Evolutionary conservation across 2,888 invertebrate genomes (phyloP), one percentile per base, ranked within the genome.

Genomic region (Morpho deidamia): DNA sequence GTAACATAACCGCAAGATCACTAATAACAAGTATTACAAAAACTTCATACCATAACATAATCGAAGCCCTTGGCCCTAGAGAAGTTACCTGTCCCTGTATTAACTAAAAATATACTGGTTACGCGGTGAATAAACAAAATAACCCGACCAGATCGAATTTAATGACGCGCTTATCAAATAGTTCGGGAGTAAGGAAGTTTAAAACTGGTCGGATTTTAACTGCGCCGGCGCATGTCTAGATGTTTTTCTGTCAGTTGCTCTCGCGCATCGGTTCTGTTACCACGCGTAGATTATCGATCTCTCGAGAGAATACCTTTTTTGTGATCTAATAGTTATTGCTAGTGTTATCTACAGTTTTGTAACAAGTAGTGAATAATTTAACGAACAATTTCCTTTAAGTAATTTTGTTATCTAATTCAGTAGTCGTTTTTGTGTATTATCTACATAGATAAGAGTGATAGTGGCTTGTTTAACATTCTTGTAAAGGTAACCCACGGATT

Each of bases 31-130:
- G 39, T n/a, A 37, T n/a, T 12, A 45, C 51, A 55, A 51, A 55
- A 57, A 58, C 11, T 42, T 44, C 23, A 43, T 44, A 49, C 43
- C 41, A 40, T 38, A 57, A 53, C 51, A 57, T 56, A 61, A 66
- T 58, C 51, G 65, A 69, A 81, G 78, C 82, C 83, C 86, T 84
- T 83, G 79, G 81, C 76, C 81, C 81, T 79, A 65, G 63, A 69
- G 70, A 76, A 68, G 71, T 78, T 87, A 87, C 88, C 87, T 87
- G 87, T 74, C 74, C 68, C 74, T 73, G 71, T 79, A 78, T 80
- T 78, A 37, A 81, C 85, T 85, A 87, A 83, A 88, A 88, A 86
- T 87, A 88, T 81, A 77, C 76, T 72, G 70, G 74, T 74, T 80
- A 75, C 76, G 83, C 78, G 80, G 76, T 78, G 83, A 76, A 85